Conservation (phyloP, 2,888 invertebrate species). For the Alsophila aescularia region DNA sequence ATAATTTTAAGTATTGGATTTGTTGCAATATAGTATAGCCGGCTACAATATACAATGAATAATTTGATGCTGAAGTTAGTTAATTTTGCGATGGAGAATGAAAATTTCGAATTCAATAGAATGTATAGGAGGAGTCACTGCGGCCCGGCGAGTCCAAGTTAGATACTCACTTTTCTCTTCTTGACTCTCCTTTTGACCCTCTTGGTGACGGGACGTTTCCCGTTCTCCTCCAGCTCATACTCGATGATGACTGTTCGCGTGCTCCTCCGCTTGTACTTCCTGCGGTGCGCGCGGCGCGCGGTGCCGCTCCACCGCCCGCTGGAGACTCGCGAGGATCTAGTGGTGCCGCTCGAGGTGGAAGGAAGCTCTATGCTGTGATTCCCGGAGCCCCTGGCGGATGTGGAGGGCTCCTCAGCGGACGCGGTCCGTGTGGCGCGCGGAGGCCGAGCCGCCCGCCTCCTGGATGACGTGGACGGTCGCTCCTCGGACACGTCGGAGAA, state of each 20-base stretch:
- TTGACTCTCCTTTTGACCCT: conserved; percentile 71
- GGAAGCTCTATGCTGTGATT: too few species aligned
- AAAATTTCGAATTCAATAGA: too few species aligned
- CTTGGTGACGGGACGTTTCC: conserved; percentile 85
- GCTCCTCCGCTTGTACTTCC: conserved; percentile 54
- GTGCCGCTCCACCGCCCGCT: neutral
- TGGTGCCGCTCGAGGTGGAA: too few species aligned
- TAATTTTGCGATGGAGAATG: too few species aligned
- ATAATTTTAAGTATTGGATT: too few species aligned
- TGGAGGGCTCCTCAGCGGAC: neutral
- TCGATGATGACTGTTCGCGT: conserved; percentile 87
- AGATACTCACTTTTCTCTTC: conserved; percentile 61
- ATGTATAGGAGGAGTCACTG: too few species aligned
- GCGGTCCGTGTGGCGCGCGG: neutral
- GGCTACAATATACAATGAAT: too few species aligned
- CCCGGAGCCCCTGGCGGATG: too few species aligned
- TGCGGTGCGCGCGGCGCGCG: neutral
- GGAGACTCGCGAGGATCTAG: too few species aligned
- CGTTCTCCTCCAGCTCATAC: conserved; percentile 86
- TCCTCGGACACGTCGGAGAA: conserved; percentile 18
- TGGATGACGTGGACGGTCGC: neutral
- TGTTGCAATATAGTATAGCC: too few species aligned
- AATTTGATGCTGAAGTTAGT: too few species aligned
- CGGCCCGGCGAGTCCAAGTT: neutral
- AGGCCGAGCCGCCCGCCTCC: neutral